Conservation (phyloP, 2,888 invertebrate species). For the Auanema sp. region DNA sequence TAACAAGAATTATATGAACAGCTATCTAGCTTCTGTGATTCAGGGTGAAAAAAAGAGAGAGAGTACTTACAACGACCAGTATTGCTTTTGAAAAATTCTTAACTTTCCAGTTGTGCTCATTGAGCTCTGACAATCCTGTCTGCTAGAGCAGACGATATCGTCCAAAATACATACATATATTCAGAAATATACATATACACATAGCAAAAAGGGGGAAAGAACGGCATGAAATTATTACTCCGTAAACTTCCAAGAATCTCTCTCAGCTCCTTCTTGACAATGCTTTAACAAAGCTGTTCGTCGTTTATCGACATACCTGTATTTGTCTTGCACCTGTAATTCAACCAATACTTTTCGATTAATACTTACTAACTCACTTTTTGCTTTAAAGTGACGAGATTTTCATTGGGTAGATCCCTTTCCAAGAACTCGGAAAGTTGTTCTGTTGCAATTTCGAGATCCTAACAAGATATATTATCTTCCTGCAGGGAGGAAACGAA, state of each 20-base stretch:
- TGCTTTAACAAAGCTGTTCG: slow-evolving; percentile 92
- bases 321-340: slow-evolving; percentile 62
- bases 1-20: no score
- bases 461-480: slow-evolving; percentile 65
- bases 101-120: no score
- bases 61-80: no score
- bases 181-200: no score
- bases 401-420: slow-evolving; percentile 93
- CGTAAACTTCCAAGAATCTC: slow-evolving; percentile 87
- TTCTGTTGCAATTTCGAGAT: slow-evolving; percentile 95
- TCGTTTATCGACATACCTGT: slow-evolving; percentile 95
- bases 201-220: no score
- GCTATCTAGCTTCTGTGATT: no score
- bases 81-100: no score
- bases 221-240: slow-evolving; percentile 21
- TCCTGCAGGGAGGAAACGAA: neutral
- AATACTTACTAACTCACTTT: slow-evolving; percentile 73
- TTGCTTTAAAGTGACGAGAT: slow-evolving; percentile 94
- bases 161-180: no score
- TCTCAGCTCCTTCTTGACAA: slow-evolving; percentile 97
- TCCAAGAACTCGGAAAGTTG: slow-evolving; percentile 95
- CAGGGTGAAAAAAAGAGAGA: no score
- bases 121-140: no score
- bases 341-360: neutral
- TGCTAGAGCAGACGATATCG: no score